Evolutionary conservation across 2,888 invertebrate genomes (phyloP), one percentile per base, ranked within the genome.

Genomic region (Xestia c-nigrum): DNA sequence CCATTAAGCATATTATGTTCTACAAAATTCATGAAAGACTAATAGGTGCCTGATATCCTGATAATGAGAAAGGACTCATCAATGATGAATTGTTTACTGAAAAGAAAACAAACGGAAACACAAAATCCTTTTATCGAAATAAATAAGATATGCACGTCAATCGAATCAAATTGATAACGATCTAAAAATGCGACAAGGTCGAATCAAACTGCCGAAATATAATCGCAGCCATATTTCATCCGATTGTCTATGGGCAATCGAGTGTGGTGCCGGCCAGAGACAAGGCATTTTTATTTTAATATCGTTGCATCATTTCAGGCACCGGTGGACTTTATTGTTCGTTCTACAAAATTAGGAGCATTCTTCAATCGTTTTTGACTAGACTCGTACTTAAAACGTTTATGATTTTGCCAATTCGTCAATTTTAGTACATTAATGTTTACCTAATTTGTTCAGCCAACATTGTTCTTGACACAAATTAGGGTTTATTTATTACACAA

Each of bases 221-320:
- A 85, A 86, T 89, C 73, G 70, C 78, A 47, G 81, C 80, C 72
- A 90, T 91, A 90, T 90, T 89, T 93, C 86, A 90, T 87, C 79
- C 91, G 89, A 95, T 95, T 95, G 95, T 95, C 91, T 94, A 87
- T 91, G 91, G 61, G 77, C 91, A 94, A 94, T 92, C 87, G 91
- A 89, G 91, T 91, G 93, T 92, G 91, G 87, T 93, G 90, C 94
- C 94, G 94, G 91, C 83, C 89, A 90, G 91, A 91, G 90, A 92
- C 92, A 90, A 89, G 85, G 38, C 80, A 85, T 88, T 88, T 92
- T 91, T 92, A 90, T 93, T 91, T 92, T 91, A 89, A 89, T 85
- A 88, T 78, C 74, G 80, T 90, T 92, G 89, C 91, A 90, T 92
- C 92, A 92, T 90, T 85, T 78, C 74, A 78, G 74, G 72, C 85